A percentile compares a stretch with the other conserved stretches of the same genome.
phyloP scores from a whole-genome alignment of 2,113 vertebrate genomes.

The Callaeas wilsoni region DNA sequence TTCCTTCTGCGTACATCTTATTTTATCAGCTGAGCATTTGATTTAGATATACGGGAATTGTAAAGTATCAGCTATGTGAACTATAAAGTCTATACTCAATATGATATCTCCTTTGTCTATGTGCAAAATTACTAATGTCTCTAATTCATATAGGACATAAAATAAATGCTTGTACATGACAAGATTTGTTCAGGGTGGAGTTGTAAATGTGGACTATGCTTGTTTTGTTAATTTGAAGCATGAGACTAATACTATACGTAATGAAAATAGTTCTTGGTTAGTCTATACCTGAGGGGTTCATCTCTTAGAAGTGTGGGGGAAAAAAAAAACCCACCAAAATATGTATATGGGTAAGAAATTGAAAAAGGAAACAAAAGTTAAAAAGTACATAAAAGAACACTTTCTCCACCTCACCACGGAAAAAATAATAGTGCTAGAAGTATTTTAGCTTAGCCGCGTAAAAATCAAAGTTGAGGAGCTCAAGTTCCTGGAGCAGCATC shows the following conservation, averaged over 20 bases:
- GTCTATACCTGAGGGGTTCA: not conserved
- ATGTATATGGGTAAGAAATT: not conserved
- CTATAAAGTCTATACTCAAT: not conserved
- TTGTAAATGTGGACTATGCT: not conserved
- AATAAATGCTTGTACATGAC: not conserved
- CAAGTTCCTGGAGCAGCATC: not conserved
- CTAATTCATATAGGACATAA: not conserved
- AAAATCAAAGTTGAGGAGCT: not conserved
- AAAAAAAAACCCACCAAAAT: not conserved
- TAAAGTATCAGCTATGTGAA: not conserved
- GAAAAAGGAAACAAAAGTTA: not conserved
- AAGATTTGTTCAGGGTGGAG: not conserved
- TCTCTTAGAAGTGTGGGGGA: not conserved
- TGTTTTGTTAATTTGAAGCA: not conserved
- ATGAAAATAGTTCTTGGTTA: not conserved
- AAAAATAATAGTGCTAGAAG: not conserved
- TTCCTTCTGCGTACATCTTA: not conserved
- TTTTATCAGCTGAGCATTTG: not conserved
- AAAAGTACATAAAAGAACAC: not conserved
- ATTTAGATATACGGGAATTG: not conserved
- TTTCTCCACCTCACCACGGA: not conserved
- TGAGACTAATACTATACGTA: not conserved
- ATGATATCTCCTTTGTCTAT: not conserved
- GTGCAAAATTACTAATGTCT: not conserved
- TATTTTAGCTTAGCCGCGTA: not conserved